A percentile compares a stretch with the other conserved stretches of the same genome.
Evolutionary conservation across 2,113 vertebrate genomes (phyloP).

Genomic region (Opisthocomus hoazin): DNA sequence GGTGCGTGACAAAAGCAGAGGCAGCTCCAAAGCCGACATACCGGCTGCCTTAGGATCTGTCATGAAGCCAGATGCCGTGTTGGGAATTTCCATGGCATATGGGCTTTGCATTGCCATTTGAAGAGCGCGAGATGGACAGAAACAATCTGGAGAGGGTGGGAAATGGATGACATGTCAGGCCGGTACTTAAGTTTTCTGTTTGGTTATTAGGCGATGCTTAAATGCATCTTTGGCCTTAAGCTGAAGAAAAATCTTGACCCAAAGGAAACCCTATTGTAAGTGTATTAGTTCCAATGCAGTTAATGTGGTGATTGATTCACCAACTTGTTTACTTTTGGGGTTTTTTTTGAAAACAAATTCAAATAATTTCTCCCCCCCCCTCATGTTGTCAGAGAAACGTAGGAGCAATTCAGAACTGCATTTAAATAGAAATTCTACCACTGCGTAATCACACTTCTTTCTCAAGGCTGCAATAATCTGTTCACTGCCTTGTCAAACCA

Average conservation of each 20-base stretch:
- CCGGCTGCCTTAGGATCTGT: conserved; percentile 12
- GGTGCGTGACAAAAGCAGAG: not conserved
- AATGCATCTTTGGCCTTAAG: not conserved
- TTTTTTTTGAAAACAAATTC: not conserved
- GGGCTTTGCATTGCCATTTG: conserved; percentile 20
- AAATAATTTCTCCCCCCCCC: not conserved
- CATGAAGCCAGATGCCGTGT: not conserved
- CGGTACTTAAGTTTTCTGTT: not conserved
- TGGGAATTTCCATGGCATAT: conserved; percentile 16
- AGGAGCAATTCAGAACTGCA: not conserved
- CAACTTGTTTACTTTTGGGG: not conserved
- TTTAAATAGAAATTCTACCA: not conserved
- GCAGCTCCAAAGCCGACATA: conserved; percentile 2
- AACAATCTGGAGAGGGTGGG: not conserved
- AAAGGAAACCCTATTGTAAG: not conserved
- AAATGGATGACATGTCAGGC: not conserved
- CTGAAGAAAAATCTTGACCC: not conserved
- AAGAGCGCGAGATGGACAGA: not conserved
- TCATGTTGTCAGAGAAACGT: not conserved
- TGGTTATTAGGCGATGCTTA: not conserved
- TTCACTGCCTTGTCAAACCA: not conserved
- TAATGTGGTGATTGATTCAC: not conserved
- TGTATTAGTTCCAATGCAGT: not conserved
- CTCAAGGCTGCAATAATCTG: not conserved
- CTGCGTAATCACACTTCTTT: not conserved